Evolutionary conservation across 2,113 vertebrate species (phyloP).

Genomic region (Corapipo altera): DNA sequence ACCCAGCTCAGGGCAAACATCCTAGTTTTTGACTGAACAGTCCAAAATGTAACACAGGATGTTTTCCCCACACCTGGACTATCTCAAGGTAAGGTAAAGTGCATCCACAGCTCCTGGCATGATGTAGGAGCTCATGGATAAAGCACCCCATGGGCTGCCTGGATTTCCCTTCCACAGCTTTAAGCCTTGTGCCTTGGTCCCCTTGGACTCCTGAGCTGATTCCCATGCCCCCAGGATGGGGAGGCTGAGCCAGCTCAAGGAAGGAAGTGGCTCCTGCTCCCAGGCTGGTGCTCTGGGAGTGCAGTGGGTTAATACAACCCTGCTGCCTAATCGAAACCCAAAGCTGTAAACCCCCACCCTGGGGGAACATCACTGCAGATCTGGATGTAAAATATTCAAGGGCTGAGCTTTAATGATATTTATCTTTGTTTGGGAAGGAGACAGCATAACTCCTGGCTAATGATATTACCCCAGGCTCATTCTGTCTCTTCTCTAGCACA

Average conservation of each 20-base stretch:
- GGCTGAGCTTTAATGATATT: background rate
- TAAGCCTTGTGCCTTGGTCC: background rate
- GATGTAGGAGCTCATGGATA: rapidly evolving
- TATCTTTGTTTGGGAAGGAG: background rate
- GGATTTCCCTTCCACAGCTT: background rate
- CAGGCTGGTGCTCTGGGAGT: background rate
- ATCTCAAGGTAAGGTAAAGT: background rate
- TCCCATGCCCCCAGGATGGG: background rate
- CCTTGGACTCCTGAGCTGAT: background rate
- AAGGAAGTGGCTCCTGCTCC: background rate
- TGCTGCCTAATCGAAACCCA: background rate
- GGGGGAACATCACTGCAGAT: background rate
- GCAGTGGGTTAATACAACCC: background rate
- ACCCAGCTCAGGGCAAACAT: background rate
- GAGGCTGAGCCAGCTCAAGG: background rate
- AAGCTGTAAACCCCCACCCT: background rate
- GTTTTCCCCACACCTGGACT: background rate
- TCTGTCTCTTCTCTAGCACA: background rate
- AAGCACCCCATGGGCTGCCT: background rate
- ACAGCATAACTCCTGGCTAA: background rate
- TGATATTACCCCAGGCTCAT: background rate
- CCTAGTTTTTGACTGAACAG: background rate
- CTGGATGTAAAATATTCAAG: background rate
- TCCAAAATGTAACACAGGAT: background rate
- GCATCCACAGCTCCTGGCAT: background rate